Conservation (phyloP, 2,888 invertebrate species). For the Agrilus cyanescens region DNA sequence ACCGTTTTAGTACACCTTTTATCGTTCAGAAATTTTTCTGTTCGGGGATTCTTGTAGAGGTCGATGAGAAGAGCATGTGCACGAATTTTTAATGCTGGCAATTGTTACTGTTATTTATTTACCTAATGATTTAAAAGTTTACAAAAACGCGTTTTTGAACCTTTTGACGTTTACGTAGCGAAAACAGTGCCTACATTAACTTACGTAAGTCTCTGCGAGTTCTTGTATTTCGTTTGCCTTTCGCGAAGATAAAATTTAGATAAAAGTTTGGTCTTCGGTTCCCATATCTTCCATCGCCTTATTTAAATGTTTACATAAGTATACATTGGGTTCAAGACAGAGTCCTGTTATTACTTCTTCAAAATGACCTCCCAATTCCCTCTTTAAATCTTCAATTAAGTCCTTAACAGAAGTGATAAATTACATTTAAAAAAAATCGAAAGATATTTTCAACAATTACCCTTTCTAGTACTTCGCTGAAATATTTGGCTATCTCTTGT, state of each 20-base stretch:
- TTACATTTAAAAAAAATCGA: no score
- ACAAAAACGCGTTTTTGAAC: no score
- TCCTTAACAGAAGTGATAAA: background rate
- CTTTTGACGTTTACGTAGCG: no score
- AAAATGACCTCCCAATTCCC: background rate
- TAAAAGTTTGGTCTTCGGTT: background rate
- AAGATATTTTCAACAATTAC: constrained; percentile 8
- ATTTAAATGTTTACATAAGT: background rate
- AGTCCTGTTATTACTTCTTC: background rate
- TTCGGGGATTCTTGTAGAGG: no score
- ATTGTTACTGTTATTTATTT: no score
- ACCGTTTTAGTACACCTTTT: no score
- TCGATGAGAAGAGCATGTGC: no score
- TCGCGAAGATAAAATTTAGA: background rate
- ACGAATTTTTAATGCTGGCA: no score
- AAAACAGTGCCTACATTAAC: no score
- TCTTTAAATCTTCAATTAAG: background rate
- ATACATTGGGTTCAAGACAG: background rate
- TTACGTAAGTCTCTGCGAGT: background rate
- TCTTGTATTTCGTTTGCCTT: background rate
- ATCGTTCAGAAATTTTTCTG: no score
- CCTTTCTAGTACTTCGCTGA: constrained; percentile 27
- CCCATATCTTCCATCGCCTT: background rate
- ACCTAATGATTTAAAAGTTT: no score
- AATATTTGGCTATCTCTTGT: constrained; percentile 53